These are phyloP conservation scores for Amiota minor DNA, from an alignment of 2,888 invertebrate species.

Conservation along the genomic window DNA sequence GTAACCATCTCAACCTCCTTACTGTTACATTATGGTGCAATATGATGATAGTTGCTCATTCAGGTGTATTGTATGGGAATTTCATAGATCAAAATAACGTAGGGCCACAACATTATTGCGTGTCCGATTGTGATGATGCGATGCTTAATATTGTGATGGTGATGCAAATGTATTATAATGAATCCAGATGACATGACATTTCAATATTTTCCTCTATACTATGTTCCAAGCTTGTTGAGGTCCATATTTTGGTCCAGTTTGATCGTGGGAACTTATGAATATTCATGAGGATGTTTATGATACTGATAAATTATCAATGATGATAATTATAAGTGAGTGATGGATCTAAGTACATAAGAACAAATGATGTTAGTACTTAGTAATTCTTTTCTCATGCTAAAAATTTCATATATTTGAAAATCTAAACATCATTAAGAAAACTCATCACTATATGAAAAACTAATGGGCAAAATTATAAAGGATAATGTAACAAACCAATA, in stretches of 20 bases:
- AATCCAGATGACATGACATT: constrained; percentile 70
- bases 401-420: too few relatives aligned
- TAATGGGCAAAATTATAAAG: too few relatives aligned
- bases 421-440: too few relatives aligned
- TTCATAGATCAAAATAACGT: constrained; percentile 20
- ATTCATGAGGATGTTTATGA: constrained; percentile 41
- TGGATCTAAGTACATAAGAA: background rate
- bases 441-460: too few relatives aligned
- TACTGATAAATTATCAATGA: constrained; percentile 27
- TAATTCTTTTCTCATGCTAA: background rate
- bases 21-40: too few relatives aligned
- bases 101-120: constrained; percentile 54
- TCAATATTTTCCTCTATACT: constrained; percentile 51
- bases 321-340: background rate
- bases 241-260: constrained; percentile 31
- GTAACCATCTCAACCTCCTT: constrained; percentile 39
- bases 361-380: background rate
- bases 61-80: constrained; percentile 68
- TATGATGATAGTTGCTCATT: constrained; percentile 23
- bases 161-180: constrained; percentile 37
- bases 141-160: constrained; percentile 47
- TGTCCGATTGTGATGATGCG: constrained; percentile 51
- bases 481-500: too few relatives aligned
- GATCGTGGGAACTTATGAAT: constrained; percentile 63
- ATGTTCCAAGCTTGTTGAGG: constrained; percentile 31